Evolutionary conservation across 2,113 vertebrate species (phyloP), one percentile per base, ranked within the genome.

Genomic region (Climacteris rufus): DNA sequence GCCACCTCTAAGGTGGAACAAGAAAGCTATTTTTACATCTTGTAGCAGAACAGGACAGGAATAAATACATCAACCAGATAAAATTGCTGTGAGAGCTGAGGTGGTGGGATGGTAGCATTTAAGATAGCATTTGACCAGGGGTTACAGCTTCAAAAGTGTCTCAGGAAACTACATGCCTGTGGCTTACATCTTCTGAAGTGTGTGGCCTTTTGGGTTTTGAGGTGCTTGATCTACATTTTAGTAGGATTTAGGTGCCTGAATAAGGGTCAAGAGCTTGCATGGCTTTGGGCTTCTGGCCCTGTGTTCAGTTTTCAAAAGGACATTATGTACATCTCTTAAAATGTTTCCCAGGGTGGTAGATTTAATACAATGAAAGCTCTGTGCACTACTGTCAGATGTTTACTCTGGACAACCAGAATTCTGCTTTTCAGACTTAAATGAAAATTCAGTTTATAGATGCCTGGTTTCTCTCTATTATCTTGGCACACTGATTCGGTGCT

Each of bases 81-180:
- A 96, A 95, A 93, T 64, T 86, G 83, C 88, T 88, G 56, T 81
- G 92, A 64, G 93, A 90, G 66, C 88, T 57, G 92, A 96, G 90
- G 64, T 78, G 71, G 85, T 83, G 90, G 94, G 96, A 90, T 93
- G 90, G 88, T 89, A 81, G 60, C 56, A 14, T 96, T 94, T 90
- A 83, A 95, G 94, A 96, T 94, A 94, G 90, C 92, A 61, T 95
- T 96, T 97, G 92, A 96, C 93, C 90, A 86, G 76, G 64, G 94
- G 92, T 95, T 92, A 92, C 8, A 5, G 35, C 93, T 95, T 94
- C 94, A 94, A 92, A 94, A 78, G 85, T 78, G 35, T 63, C 72
- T 88, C 66, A 5, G 76, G 75, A 69, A 94, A 30, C 83, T 84
- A 78, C 77, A 30, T 92, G 93, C 63, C 88, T 83, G 37, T 92